These are phyloP conservation scores for Drosophila monieri DNA, from an alignment of 2,888 invertebrate species.

Conservation along the genomic window DNA sequence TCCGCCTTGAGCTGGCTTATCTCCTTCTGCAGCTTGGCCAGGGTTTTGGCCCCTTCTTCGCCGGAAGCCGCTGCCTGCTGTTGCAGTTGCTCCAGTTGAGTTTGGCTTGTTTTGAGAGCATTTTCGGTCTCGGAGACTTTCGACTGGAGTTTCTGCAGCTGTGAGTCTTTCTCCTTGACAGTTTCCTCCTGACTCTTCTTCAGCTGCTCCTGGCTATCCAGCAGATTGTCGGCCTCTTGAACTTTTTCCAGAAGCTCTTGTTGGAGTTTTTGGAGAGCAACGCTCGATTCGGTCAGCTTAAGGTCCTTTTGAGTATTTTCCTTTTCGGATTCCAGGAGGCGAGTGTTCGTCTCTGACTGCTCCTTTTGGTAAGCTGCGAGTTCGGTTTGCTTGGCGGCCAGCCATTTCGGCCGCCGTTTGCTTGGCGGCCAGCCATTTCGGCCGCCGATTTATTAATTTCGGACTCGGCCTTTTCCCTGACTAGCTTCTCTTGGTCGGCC, in stretches of 20 bases:
- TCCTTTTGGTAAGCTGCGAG: constrained; percentile 10
- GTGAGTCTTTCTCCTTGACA: constrained; percentile 20
- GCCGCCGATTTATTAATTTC: constrained; percentile 20
- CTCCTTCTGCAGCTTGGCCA: constrained; percentile 49
- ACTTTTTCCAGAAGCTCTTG: constrained; percentile 46
- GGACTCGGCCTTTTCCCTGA: constrained; percentile 6
- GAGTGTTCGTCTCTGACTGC: constrained; percentile 1
- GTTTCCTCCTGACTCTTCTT: constrained; percentile 53
- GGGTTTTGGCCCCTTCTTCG: constrained; percentile 41
- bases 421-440: too few species aligned
- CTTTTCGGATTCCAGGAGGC: constrained; percentile 1
- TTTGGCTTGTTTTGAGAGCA: constrained; percentile 8
- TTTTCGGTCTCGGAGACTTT: constrained; percentile 17
- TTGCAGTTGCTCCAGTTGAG: constrained; percentile 52
- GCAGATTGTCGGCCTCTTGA: constrained; percentile 26
- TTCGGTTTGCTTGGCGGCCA: constrained; percentile 14
- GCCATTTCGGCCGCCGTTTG: too few species aligned
- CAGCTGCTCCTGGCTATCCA: constrained; percentile 38
- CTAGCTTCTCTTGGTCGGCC: constrained; percentile 11
- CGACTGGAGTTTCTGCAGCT: constrained; percentile 9
- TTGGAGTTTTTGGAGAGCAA: constrained; percentile 28
- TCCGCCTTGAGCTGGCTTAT: constrained; percentile 35
- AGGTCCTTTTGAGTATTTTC: constrained; percentile 18
- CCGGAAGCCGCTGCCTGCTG: constrained; percentile 42
- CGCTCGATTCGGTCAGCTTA: constrained; percentile 22